phyloP scores from a whole-genome alignment of 2,113 vertebrate genomes.

The Morone saxatilis region DNA sequence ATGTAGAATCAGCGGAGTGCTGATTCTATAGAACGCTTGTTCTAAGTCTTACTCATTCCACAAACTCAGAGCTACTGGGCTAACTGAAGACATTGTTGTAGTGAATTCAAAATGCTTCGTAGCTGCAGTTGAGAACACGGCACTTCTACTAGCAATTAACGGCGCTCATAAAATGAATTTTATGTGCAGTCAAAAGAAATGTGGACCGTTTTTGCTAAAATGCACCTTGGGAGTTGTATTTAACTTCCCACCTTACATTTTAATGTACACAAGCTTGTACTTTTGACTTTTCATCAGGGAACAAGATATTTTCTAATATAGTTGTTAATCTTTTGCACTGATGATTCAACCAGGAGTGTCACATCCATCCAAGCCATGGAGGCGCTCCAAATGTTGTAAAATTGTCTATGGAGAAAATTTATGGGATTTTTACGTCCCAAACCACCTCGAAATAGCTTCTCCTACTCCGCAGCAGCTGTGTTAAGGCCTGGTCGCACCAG shows the following conservation, averaged over 20 bases:
- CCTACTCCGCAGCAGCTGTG: too few relatives aligned
- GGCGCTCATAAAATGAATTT: neutral
- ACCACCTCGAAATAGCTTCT: neutral
- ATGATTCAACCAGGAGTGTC: neutral
- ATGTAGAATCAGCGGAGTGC: too few relatives aligned
- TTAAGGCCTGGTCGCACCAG: too few relatives aligned
- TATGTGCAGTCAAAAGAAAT: neutral
- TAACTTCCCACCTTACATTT: neutral
- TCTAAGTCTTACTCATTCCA: too few relatives aligned
- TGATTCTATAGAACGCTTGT: too few relatives aligned
- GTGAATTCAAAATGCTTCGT: neutral
- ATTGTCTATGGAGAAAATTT: neutral
- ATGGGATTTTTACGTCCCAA: neutral
- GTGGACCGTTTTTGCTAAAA: too few relatives aligned
- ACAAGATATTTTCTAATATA: neutral
- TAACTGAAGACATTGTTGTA: neutral
- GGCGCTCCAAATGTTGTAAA: neutral
- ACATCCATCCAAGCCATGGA: too few relatives aligned
- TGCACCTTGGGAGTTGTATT: neutral
- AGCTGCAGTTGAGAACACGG: too few relatives aligned
- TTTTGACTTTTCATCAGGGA: neutral
- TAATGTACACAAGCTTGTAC: neutral
- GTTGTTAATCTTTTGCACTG: neutral
- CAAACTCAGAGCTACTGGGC: too few relatives aligned
- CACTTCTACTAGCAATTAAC: neutral